A percentile compares a stretch with the other conserved stretches of the same genome.
These are phyloP conservation scores for Peromyscus nudipes DNA, from an alignment of 2,797 vertebrate genomes.

Conservation along the genomic window DNA sequence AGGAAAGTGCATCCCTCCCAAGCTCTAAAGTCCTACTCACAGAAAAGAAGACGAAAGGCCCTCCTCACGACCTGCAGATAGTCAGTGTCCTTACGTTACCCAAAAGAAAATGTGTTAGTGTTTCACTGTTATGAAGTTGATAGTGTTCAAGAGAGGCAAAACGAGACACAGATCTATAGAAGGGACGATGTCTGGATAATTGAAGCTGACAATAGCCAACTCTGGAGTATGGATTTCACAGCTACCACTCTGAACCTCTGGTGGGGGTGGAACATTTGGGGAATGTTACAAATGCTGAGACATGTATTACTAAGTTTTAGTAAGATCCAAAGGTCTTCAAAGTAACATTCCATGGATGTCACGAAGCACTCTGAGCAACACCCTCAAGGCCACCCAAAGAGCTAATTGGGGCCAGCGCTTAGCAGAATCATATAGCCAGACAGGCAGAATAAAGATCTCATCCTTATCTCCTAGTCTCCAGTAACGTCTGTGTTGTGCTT, in stretches of 20 bases:
- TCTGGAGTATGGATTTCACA: neutral
- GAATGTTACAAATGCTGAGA: neutral
- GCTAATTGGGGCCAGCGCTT: neutral
- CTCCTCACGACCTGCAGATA: neutral
- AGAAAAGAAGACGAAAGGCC: neutral
- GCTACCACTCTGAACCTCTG: neutral
- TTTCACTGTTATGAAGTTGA: neutral
- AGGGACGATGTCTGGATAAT: neutral
- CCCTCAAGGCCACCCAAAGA: neutral
- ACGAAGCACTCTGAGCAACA: neutral
- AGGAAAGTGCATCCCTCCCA: neutral
- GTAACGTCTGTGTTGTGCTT: neutral
- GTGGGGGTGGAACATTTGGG: neutral
- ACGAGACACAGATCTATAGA: neutral
- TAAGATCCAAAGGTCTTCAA: neutral
- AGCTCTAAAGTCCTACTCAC: neutral
- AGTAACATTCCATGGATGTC: neutral
- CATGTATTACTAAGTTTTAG: neutral
- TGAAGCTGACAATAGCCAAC: neutral
- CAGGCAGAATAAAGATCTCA: neutral
- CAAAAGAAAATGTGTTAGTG: neutral
- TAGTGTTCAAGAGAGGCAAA: neutral
- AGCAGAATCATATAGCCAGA: neutral
- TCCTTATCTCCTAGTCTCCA: neutral
- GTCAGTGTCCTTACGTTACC: neutral